Evolutionary conservation across 2,888 invertebrate genomes (phyloP), one percentile per base, ranked within the genome.

Genomic region (Junonia oenone): DNA sequence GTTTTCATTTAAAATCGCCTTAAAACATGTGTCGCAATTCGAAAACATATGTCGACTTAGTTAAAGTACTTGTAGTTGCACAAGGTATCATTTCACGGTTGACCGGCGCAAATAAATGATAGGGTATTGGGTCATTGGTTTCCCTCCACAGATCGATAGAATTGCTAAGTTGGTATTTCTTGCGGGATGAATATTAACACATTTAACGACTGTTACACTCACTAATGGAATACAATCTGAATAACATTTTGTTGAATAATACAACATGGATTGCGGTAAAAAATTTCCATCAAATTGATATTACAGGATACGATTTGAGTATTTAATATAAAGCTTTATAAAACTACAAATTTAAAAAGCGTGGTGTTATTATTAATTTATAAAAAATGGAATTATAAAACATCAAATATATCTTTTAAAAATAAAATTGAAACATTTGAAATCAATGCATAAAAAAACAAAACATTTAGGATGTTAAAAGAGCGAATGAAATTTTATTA

Each of bases 141-240:
- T 73, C 70, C 73, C 73, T 72, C 75, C 68, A 66, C 67, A 65
- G 67, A 67, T 71, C 75, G 75, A 85, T 84, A 83, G 83, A 82
- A 84, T 82, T 83, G 83, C 81, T 60, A 81, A 81, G 75, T 54
- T 62, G 59, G 55, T 58, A 58, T 74, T 75, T 77, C 71, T 71
- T 67, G 74, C 69, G 66, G 73, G 73, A 78, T 82, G 83, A 83
- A 84, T 84, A 85, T 84, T 84, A 83, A 84, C 78, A 74, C 72
- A 71, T 72, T 68, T 75, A 82, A 79, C 79, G 78, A 72, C 73
- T 79, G 75, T 76, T 73, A 81, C 77, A 73, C 66, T 76, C 73
- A 68, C 71, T 66, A 69, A 73, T 72, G 81, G 80, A 70, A 53
- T 22, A 43, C 43, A 26, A 43, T 29, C 33, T 47, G n/a, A 47